phyloP scores from a whole-genome alignment of 2,888 invertebrate genomes.

The Nasonia oneida region DNA sequence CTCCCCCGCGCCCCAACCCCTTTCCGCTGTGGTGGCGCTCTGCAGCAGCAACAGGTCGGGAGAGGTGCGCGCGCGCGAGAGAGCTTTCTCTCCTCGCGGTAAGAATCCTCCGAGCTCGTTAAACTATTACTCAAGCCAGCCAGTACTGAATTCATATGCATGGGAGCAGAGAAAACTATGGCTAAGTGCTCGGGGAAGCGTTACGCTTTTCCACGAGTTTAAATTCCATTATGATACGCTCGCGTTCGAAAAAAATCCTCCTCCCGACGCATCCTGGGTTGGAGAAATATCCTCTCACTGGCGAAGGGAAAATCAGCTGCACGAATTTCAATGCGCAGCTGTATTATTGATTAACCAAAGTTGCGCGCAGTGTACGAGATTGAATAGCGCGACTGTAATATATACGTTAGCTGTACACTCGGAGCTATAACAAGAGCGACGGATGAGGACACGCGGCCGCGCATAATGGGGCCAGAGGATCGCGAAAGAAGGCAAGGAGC shows the following conservation, averaged over 20 bases:
- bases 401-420: background rate
- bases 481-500: constrained; percentile 51
- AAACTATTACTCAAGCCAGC: constrained; percentile 71
- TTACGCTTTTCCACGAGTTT: constrained; percentile 66
- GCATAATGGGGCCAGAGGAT: constrained; percentile 26
- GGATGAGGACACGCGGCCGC: background rate
- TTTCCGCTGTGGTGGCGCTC: background rate
- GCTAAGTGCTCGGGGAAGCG: constrained; percentile 64
- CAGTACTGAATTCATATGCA: constrained; percentile 70
- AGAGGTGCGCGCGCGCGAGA: constrained; percentile 61
- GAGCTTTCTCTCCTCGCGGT: constrained; percentile 41
- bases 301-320: no score
- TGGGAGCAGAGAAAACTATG: constrained; percentile 59
- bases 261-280: background rate
- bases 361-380: background rate
- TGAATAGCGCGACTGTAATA: background rate
- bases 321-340: background rate
- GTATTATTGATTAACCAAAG: background rate
- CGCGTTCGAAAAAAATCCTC: background rate
- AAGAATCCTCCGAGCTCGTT: constrained; percentile 74
- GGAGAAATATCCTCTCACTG: background rate
- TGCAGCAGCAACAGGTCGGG: constrained; percentile 70
- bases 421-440: constrained; percentile 23
- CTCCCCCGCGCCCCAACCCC: background rate
- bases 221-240: constrained; percentile 69